Conservation (phyloP, 2,888 invertebrate genomes). For the Octodonta nipae region DNA sequence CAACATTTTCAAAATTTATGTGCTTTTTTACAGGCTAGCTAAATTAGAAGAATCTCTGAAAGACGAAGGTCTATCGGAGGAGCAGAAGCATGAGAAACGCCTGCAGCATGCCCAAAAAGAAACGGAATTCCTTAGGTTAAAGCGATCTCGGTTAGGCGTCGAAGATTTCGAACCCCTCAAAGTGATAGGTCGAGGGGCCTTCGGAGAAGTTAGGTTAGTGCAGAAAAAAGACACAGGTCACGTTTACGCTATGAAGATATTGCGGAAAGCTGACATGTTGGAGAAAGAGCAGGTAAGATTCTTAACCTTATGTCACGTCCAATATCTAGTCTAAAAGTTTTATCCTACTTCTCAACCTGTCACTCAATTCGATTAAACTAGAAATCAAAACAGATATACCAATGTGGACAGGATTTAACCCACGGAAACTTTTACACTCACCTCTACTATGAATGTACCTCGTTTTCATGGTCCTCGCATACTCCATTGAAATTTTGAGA, state of each 20-base stretch:
- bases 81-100: slow-evolving; percentile 87
- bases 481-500: too few relatives aligned
- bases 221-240: slow-evolving; percentile 99
- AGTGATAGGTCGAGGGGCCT: slow-evolving; percentile 86
- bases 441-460: too few relatives aligned
- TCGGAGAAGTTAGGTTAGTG: slow-evolving; percentile 89
- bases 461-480: too few relatives aligned
- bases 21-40: slow-evolving; percentile 48
- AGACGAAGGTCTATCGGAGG: slow-evolving; percentile 86
- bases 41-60: slow-evolving; percentile 92
- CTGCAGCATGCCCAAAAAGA: slow-evolving; percentile 95
- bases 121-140: slow-evolving; percentile 92
- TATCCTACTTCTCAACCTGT: too few relatives aligned
- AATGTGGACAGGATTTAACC: too few relatives aligned
- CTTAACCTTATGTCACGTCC: too few relatives aligned
- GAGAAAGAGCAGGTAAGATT: slow-evolving; percentile 84
- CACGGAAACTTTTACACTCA: too few relatives aligned
- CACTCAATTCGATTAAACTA: too few relatives aligned
- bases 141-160: slow-evolving; percentile 88
- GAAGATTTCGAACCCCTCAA: slow-evolving; percentile 98
- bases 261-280: slow-evolving; percentile 96
- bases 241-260: slow-evolving; percentile 99
- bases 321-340: too few relatives aligned
- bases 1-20: slow-evolving; percentile 1
- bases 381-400: too few relatives aligned